Conservation (phyloP, 2,113 vertebrate genomes). For the Dinomys branickii region DNA sequence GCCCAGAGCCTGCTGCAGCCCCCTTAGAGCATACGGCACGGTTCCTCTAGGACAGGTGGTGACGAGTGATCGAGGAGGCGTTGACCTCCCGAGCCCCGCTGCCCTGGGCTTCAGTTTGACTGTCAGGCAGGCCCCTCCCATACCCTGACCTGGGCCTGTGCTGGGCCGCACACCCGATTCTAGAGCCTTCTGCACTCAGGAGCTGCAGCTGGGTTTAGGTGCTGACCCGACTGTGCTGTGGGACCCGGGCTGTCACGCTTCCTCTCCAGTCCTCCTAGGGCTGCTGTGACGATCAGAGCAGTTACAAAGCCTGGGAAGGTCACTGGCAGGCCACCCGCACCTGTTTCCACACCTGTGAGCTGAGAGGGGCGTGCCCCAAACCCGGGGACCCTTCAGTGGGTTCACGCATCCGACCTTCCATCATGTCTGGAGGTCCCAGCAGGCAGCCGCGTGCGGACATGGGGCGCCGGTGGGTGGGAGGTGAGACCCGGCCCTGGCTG, state of each 20-base stretch:
- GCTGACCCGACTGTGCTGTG: not conserved
- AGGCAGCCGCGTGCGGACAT: not conserved
- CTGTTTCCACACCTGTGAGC: not conserved
- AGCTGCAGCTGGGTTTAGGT: not conserved
- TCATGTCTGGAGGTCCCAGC: not conserved
- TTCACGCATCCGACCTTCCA: not conserved
- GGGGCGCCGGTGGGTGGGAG: accelerated
- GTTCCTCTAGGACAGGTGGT: not conserved
- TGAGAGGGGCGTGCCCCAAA: too few relatives aligned
- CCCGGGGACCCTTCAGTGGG: not conserved
- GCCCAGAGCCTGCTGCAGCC: not conserved
- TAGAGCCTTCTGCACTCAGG: not conserved
- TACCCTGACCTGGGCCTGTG: not conserved
- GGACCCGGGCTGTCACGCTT: not conserved
- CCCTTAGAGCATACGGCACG: too few relatives aligned
- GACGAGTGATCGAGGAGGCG: not conserved
- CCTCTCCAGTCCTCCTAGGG: not conserved
- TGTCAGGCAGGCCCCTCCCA: not conserved
- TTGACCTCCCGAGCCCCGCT: not conserved
- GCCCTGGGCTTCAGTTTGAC: not conserved
- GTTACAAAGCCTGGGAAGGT: not conserved
- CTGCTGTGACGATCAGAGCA: not conserved
- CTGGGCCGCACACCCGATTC: not conserved
- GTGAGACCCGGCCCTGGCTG: not conserved
- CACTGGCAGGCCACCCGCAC: not conserved